phyloP scores from a whole-genome alignment of 2,797 vertebrate genomes.

The Salarias fasciatus region DNA sequence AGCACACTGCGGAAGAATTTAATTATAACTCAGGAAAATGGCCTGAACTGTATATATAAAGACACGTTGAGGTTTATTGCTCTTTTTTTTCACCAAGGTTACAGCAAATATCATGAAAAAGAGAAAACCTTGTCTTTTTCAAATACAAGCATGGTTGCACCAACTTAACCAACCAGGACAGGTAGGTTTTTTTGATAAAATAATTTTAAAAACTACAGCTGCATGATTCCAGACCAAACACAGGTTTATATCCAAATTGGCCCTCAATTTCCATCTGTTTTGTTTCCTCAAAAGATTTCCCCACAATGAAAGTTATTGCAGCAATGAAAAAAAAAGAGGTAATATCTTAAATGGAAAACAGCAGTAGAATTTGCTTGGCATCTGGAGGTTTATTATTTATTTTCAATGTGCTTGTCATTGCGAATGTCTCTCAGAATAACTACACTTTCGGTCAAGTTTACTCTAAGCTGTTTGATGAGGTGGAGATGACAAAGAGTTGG shows the following conservation, averaged over 20 bases:
- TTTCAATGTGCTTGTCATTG: constrained; percentile 8
- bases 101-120: constrained; percentile 76
- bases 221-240: constrained; percentile 1
- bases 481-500: constrained; percentile 94
- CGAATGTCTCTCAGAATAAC: constrained; percentile 75
- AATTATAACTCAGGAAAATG: no score
- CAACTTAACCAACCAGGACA: constrained; percentile 75
- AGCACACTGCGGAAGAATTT: no score
- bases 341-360: constrained; percentile 30
- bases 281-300: constrained; percentile 52
- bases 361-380: constrained; percentile 33
- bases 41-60: no score
- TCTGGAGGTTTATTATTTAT: constrained; percentile 1
- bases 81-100: constrained; percentile 31
- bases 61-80: no score
- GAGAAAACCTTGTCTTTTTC: constrained; percentile 73
- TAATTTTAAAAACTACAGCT: no score
- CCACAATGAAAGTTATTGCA: constrained; percentile 69
- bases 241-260: not conserved
- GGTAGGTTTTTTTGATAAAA: constrained; percentile 76
- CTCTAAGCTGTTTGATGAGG: constrained; percentile 91
- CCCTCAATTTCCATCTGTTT: constrained; percentile 4
- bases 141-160: constrained; percentile 64
- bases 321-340: constrained; percentile 76
- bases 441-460: constrained; percentile 84